Conservation (phyloP, 2,888 invertebrate genomes). For the Ceriagrion tenellum region DNA sequence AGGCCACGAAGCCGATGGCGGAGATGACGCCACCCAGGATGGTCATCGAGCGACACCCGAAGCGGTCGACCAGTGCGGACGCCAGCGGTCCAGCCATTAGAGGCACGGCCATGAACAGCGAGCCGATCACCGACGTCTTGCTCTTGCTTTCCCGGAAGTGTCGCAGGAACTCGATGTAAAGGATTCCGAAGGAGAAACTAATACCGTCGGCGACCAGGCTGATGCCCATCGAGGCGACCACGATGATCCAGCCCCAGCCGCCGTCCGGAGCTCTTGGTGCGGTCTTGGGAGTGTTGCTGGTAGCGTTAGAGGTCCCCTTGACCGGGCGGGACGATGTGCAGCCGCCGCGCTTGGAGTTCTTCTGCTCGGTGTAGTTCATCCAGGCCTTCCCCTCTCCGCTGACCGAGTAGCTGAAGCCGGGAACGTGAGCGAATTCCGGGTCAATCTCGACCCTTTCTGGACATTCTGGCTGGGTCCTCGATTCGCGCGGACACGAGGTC, state of each 20-base stretch:
- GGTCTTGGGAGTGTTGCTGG: not conserved
- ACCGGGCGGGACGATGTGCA: not conserved
- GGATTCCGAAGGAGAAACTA: conserved; percentile 94
- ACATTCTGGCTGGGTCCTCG: not conserved
- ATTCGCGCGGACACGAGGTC: not conserved
- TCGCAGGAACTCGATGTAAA: conserved; percentile 91
- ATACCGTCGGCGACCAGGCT: conserved; percentile 95
- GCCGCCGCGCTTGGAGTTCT: not conserved
- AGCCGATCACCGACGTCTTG: conserved; percentile 94
- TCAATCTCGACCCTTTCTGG: not conserved
- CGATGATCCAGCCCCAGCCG: conserved; percentile 96
- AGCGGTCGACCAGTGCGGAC: conserved; percentile 89
- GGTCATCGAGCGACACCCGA: conserved; percentile 89
- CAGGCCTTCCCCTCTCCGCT: not conserved
- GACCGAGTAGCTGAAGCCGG: conserved; percentile 8
- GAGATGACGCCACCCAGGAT: conserved; percentile 89
- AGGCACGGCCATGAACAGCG: conserved; percentile 95
- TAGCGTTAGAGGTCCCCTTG: not conserved
- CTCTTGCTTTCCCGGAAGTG: conserved; percentile 92
- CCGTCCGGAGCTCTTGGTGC: conserved; percentile 86
- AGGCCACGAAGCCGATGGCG: conserved; percentile 87
- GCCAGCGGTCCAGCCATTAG: conserved; percentile 92
- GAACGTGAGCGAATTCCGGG: not conserved
- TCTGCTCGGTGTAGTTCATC: not conserved
- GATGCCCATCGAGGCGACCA: conserved; percentile 92